phyloP scores from a whole-genome alignment of 2,888 invertebrate species.

The Dolomedes plantarius region DNA sequence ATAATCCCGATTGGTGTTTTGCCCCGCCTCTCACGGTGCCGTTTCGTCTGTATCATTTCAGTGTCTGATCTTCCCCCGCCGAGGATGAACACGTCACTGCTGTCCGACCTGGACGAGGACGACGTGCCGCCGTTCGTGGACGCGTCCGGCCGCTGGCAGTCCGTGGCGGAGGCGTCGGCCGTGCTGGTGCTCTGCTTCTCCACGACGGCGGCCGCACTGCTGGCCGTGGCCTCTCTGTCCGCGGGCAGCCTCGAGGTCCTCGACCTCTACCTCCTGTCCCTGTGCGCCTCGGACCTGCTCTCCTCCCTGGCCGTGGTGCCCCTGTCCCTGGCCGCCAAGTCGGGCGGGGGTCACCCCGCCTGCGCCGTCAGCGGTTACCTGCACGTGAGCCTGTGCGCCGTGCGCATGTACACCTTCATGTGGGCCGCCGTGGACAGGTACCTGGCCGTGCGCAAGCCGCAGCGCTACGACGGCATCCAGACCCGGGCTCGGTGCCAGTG shows the following conservation, averaged over 20 bases:
- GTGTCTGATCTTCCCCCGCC: neutral
- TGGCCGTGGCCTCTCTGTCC: neutral
- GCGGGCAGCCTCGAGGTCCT: conserved; percentile 84
- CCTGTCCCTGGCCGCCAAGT: conserved; percentile 94
- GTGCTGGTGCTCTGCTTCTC: neutral
- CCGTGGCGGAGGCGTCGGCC: neutral
- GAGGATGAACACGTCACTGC: neutral
- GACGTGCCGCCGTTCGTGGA: neutral
- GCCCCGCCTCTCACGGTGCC: too few relatives aligned
- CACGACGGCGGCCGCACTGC: neutral
- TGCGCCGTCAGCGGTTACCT: conserved; percentile 95
- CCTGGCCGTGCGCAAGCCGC: conserved; percentile 44
- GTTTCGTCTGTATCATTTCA: too few relatives aligned
- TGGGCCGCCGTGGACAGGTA: conserved; percentile 96
- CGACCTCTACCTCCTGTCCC: conserved; percentile 94
- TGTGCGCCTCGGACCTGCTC: conserved; percentile 94
- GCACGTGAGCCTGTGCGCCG: conserved; percentile 95
- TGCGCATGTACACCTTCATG: conserved; percentile 96
- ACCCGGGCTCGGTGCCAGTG: conserved; percentile 92
- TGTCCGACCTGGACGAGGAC: neutral
- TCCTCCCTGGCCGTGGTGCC: conserved; percentile 94
- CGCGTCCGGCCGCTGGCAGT: neutral
- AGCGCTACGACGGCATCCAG: conserved; percentile 89
- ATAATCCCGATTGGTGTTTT: too few relatives aligned
- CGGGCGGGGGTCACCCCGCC: conserved; percentile 90